Conservation (phyloP, 2,113 vertebrate species). For the Urocolius indicus region DNA sequence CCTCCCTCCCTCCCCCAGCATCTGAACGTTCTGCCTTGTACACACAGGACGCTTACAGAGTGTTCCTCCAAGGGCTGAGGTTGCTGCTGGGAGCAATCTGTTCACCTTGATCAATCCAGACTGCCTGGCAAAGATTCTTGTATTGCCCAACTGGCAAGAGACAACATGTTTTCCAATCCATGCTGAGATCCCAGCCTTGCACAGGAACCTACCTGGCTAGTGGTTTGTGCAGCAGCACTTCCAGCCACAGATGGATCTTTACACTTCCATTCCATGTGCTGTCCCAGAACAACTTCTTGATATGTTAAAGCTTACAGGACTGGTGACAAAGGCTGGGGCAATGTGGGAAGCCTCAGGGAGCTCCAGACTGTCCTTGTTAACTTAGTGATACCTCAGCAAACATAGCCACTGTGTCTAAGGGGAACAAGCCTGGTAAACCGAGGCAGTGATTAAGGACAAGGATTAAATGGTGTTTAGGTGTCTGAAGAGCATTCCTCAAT, state of each 20-base stretch:
- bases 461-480: not conserved
- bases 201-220: not conserved
- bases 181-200: not conserved
- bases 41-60: accelerated
- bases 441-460: not conserved
- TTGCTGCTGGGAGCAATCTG: not conserved
- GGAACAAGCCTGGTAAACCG: not conserved
- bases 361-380: too few species aligned
- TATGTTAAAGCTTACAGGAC: too few species aligned
- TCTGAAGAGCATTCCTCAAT: not conserved
- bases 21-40: not conserved
- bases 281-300: not conserved
- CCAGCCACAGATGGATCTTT: not conserved
- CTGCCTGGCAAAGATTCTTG: not conserved
- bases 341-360: not conserved
- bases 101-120: not conserved
- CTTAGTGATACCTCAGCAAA: not conserved
- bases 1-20: accelerated
- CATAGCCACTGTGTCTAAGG: not conserved
- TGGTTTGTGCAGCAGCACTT: not conserved
- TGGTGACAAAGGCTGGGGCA: not conserved
- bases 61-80: not conserved
- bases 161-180: not conserved
- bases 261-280: not conserved
- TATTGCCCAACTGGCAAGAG: not conserved